These are phyloP conservation scores for Philopotamus ludificatus DNA, from an alignment of 1,140 invertebrate genomes.

Conservation along the genomic window DNA sequence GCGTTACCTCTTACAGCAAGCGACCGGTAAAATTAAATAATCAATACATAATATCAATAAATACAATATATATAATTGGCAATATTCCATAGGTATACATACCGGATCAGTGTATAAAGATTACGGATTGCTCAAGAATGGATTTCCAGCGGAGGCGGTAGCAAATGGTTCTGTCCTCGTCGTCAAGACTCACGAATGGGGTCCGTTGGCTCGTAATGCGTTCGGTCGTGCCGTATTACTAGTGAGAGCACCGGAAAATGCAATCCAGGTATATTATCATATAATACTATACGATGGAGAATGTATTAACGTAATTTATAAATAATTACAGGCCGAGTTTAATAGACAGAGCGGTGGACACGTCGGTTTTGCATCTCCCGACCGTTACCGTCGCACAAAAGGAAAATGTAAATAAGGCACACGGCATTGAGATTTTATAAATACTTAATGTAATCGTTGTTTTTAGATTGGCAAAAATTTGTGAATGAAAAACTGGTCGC, in stretches of 20 bases:
- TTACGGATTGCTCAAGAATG: conserved; percentile 68
- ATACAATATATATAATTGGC: not conserved
- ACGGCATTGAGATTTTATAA: not conserved
- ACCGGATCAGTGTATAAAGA: conserved; percentile 81
- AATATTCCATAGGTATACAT: conserved; percentile 57
- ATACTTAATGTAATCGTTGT: not conserved
- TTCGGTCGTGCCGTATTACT: conserved; percentile 69
- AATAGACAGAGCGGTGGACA: conserved; percentile 71
- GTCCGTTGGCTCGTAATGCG: conserved; percentile 56
- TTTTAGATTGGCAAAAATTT: conserved; percentile 69
- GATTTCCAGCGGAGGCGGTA: conserved; percentile 76
- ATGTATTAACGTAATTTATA: too few species aligned
- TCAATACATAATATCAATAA: too few species aligned
- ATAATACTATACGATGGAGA: not conserved
- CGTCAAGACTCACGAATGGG: conserved; percentile 79
- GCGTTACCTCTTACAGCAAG: conserved; percentile 73
- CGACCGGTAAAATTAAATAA: conserved; percentile 61
- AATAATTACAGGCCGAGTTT: conserved; percentile 63
- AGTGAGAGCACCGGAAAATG: conserved; percentile 68
- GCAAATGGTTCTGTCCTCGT: conserved; percentile 72
- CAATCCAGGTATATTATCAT: conserved; percentile 55
- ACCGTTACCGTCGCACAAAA: conserved; percentile 61
- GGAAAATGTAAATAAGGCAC: conserved; percentile 55
- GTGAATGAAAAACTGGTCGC: conserved; percentile 64
- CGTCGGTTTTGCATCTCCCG: conserved; percentile 66